phyloP scores from a whole-genome alignment of 23 tunicate species.

The Halocynthia roretzi region DNA sequence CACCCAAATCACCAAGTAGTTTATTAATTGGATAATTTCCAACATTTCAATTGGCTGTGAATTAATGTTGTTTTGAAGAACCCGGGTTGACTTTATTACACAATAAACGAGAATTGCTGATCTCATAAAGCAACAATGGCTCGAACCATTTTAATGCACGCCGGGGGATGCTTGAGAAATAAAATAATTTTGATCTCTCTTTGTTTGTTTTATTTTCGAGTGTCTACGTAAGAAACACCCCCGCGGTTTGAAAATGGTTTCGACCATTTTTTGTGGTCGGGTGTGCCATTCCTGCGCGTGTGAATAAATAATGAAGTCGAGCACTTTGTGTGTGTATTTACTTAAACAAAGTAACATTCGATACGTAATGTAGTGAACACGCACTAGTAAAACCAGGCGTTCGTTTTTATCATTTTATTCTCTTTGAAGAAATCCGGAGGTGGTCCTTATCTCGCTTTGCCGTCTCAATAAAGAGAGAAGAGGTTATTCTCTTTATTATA shows the following conservation, averaged over 20 bases:
- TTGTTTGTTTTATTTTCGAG: background rate
- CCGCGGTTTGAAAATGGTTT: slow-evolving; percentile 4
- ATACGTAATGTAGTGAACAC: background rate
- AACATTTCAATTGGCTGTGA: too few species aligned
- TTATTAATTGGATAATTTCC: too few species aligned
- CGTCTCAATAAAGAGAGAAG: slow-evolving; percentile 4
- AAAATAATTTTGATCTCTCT: background rate
- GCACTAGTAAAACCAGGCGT: background rate
- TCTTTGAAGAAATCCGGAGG: background rate
- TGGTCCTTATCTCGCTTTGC: slow-evolving; percentile 5
- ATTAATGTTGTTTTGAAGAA: too few species aligned
- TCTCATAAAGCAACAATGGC: slow-evolving; percentile 13
- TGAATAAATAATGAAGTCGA: background rate
- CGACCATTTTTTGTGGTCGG: background rate
- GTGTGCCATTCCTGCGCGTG: background rate
- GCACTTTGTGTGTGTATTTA: slow-evolving; percentile 4
- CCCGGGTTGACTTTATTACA: background rate
- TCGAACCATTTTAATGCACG: background rate
- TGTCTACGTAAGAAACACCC: background rate
- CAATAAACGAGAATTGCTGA: slow-evolving; percentile 6
- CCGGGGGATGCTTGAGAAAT: background rate
- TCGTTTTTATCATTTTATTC: slow-evolving; percentile 1
- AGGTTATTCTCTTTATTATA: background rate
- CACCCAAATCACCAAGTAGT: too few species aligned
- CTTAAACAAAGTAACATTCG: background rate